Conservation (phyloP, 2,797 vertebrate species). For the Schizothorax lantsangensis region DNA sequence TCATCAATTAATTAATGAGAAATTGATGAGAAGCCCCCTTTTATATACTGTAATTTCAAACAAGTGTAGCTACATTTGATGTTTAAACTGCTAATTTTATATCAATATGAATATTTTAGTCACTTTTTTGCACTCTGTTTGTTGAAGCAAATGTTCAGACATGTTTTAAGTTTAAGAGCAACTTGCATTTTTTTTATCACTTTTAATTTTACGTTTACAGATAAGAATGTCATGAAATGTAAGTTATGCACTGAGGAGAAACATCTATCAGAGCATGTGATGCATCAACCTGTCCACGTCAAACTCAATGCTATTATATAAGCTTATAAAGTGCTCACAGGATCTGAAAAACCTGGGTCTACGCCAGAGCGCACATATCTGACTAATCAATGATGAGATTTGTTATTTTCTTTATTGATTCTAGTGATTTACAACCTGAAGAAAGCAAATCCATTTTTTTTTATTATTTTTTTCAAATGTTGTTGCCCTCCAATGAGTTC, state of each 20-base stretch:
- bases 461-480: neutral
- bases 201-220: too few relatives aligned
- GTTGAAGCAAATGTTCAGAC: too few relatives aligned
- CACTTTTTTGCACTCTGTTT: neutral
- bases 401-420: neutral
- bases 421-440: neutral
- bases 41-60: neutral
- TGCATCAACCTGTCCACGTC: neutral
- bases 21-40: neutral
- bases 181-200: too few relatives aligned
- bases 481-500: neutral
- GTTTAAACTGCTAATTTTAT: too few relatives aligned
- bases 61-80: too few relatives aligned
- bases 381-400: neutral
- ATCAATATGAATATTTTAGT: too few relatives aligned
- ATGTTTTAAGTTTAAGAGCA: too few relatives aligned
- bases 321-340: neutral
- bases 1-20: neutral
- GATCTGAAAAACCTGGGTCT: neutral
- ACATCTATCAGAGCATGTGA: neutral
- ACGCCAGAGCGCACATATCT: neutral
- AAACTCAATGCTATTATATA: neutral
- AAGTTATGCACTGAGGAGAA: neutral
- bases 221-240: too few relatives aligned
- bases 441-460: too few relatives aligned